These are phyloP conservation scores for Forpus xanthops DNA, from an alignment of 2,797 vertebrate species.

Conservation along the genomic window DNA sequence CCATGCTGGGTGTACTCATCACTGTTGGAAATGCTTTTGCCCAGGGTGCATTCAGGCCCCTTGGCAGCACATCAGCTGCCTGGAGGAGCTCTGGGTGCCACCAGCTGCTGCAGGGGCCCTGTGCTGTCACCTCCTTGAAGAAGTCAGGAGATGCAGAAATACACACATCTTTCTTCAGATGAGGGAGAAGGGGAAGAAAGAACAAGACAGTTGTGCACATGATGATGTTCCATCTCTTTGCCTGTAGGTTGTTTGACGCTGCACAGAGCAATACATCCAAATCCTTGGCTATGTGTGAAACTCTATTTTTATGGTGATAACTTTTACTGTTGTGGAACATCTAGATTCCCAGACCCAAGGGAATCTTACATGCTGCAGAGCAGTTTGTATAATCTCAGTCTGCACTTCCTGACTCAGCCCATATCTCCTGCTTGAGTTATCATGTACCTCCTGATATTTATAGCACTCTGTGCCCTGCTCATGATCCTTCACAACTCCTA, in stretches of 20 bases:
- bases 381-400: neutral
- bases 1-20: neutral
- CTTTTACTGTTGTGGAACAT: neutral
- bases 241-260: neutral
- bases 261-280: neutral
- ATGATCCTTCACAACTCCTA: conserved; percentile 24
- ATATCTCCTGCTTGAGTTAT: neutral
- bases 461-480: neutral
- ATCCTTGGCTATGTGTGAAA: neutral
- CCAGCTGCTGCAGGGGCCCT: neutral
- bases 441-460: neutral
- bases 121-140: too few species aligned
- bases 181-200: neutral
- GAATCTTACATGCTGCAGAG: neutral
- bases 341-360: neutral
- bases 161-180: neutral
- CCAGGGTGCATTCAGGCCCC: neutral
- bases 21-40: neutral
- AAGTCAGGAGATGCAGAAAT: neutral
- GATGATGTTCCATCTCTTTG: neutral
- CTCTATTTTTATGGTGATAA: neutral
- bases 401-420: neutral
- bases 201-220: neutral
- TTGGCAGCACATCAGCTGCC: neutral
- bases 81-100: neutral